These are phyloP conservation scores for Napeogenes inachia DNA, from an alignment of 2,888 invertebrate genomes.

Conservation along the genomic window DNA sequence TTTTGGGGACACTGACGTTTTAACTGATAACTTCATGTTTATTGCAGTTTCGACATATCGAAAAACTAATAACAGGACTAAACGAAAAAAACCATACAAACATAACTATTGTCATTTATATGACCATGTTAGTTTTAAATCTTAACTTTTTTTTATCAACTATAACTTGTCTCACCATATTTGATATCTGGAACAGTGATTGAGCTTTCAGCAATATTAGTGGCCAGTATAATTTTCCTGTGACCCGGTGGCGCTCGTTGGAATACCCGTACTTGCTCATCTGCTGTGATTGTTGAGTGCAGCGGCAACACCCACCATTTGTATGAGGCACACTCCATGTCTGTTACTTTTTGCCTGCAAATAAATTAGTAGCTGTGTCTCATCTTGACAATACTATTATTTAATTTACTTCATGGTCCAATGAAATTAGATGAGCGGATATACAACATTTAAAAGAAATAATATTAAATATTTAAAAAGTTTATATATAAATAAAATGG, in stretches of 20 bases:
- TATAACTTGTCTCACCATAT: slow-evolving; percentile 77
- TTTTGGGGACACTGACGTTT: too few relatives aligned
- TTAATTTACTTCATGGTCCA: background rate
- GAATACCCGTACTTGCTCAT: slow-evolving; percentile 83
- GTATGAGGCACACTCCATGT: slow-evolving; percentile 42
- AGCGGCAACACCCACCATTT: slow-evolving; percentile 79
- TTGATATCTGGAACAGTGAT: slow-evolving; percentile 92
- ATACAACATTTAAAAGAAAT: too few relatives aligned
- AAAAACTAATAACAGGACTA: too few relatives aligned
- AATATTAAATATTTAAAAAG: too few relatives aligned
- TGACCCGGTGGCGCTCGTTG: slow-evolving; percentile 76
- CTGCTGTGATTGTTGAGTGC: slow-evolving; percentile 87
- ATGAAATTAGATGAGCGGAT: too few relatives aligned
- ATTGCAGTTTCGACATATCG: too few relatives aligned
- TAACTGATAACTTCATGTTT: too few relatives aligned
- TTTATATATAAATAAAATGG: too few relatives aligned
- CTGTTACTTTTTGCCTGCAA: slow-evolving; percentile 45
- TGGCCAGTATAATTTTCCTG: slow-evolving; percentile 91
- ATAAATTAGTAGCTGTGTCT: slow-evolving; percentile 5
- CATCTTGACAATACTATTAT: background rate
- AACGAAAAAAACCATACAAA: too few relatives aligned
- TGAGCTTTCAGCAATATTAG: slow-evolving; percentile 95
- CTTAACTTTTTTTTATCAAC: background rate
- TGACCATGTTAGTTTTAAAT: too few relatives aligned
- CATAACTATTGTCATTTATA: too few relatives aligned